These are phyloP conservation scores for Dunckerocampus dactyliophorus DNA, from an alignment of 2,113 vertebrate species.

Conservation along the genomic window DNA sequence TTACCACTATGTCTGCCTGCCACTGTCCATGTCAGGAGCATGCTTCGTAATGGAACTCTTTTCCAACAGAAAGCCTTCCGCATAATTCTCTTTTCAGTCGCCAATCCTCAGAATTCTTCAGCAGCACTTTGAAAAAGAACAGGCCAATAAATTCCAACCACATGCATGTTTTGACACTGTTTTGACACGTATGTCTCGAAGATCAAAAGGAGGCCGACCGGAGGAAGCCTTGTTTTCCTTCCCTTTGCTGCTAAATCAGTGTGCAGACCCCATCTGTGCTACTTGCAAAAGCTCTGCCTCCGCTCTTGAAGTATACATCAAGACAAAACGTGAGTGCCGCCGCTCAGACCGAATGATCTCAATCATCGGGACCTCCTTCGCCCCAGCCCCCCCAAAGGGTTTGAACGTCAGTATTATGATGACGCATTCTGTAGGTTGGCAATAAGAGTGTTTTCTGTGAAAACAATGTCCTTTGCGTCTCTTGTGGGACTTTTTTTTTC, in stretches of 20 bases:
- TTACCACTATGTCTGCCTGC: constrained; percentile 20
- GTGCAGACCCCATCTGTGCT: neutral
- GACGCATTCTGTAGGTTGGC: constrained; percentile 45
- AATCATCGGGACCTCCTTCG: neutral
- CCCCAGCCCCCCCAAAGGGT: neutral
- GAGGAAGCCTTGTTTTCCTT: neutral
- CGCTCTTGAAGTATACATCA: neutral
- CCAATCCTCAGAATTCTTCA: neutral
- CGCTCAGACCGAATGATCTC: neutral
- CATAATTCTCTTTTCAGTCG: constrained; percentile 5
- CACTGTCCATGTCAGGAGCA: neutral
- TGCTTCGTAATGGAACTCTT: constrained; percentile 8
- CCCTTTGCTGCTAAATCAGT: constrained; percentile 11
- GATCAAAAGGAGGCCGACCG: neutral
- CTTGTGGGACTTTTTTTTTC: constrained; percentile 70
- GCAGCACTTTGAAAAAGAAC: constrained; percentile 35
- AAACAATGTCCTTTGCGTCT: constrained; percentile 72
- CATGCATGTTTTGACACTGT: neutral
- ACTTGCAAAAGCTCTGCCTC: neutral
- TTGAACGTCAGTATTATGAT: constrained; percentile 42
- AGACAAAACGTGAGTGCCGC: neutral
- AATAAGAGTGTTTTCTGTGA: constrained; percentile 76
- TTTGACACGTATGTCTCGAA: neutral
- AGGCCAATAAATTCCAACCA: constrained; percentile 8
- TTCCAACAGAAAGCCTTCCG: constrained; percentile 8